Conservation (phyloP, 2,113 vertebrate species). For the Plestiodon gilberti region DNA sequence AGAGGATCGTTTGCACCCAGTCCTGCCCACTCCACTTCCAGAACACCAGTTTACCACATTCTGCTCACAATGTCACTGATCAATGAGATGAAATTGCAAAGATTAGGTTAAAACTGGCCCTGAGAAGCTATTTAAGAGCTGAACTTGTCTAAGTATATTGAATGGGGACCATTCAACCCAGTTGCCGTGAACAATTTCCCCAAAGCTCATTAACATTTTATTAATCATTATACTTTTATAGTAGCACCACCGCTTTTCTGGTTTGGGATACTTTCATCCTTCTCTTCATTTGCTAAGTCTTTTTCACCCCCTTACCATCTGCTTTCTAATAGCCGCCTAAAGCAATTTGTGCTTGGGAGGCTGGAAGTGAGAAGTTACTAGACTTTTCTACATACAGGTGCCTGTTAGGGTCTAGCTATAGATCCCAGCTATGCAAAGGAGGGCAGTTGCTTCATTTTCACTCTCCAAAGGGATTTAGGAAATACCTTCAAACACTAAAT, state of each 20-base stretch:
- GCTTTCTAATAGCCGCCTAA: neutral
- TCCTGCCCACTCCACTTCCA: neutral
- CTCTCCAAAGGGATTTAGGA: constrained; percentile 9
- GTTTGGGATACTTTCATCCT: neutral
- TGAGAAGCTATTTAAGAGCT: neutral
- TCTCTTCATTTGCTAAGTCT: neutral
- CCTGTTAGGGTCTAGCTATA: neutral
- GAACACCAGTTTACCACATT: neutral
- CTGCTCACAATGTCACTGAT: neutral
- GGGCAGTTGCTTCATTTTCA: constrained; percentile 22
- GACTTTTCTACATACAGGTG: neutral
- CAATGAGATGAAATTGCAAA: neutral
- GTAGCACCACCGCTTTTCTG: neutral
- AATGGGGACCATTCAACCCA: neutral
- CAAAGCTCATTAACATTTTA: neutral
- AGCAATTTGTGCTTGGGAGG: neutral
- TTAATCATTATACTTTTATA: neutral
- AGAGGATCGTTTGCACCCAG: no score
- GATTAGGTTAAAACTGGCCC: neutral
- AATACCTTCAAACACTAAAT: neutral
- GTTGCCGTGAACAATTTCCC: neutral
- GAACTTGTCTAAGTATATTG: constrained; percentile 8
- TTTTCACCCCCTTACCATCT: constrained; percentile 8
- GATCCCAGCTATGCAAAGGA: neutral
- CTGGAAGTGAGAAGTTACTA: constrained; percentile 17